Evolutionary conservation across 2,888 invertebrate species (phyloP).

Genomic region (Tyria jacobaeae): DNA sequence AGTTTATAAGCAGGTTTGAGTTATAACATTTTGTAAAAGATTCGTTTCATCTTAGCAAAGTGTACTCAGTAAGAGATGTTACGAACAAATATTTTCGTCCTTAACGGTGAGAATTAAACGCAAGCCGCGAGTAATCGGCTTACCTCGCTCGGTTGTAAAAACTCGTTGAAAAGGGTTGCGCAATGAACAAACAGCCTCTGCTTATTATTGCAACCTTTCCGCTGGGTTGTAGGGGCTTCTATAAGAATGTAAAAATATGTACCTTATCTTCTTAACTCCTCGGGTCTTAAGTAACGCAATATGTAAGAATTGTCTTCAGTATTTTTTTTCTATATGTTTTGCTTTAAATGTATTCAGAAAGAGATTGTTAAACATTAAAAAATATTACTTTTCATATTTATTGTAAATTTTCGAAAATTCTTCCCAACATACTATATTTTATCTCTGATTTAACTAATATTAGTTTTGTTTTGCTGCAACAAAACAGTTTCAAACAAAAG

Average conservation of each 20-base stretch:
- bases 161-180: conserved; percentile 31
- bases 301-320: background rate
- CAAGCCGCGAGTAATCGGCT: conserved; percentile 41
- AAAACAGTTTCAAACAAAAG: no score
- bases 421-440: no score
- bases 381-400: no score
- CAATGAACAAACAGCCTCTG: conserved; percentile 4
- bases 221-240: conserved; percentile 6
- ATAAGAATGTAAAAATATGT: background rate
- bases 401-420: no score
- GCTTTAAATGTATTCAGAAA: no score
- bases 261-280: background rate
- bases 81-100: conserved; percentile 30
- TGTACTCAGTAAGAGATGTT: conserved; percentile 35
- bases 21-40: background rate
- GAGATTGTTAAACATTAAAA: no score
- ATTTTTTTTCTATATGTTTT: no score
- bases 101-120: conserved; percentile 39
- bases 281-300: background rate
- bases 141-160: conserved; percentile 28
- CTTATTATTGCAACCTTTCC: conserved; percentile 19
- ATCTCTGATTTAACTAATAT: no score
- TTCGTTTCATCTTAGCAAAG: background rate
- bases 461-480: no score
- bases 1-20: no score